Evolutionary conservation across 2,797 vertebrate species (phyloP), one percentile per base, ranked within the genome.

Genomic region (Erethizon dorsatum): DNA sequence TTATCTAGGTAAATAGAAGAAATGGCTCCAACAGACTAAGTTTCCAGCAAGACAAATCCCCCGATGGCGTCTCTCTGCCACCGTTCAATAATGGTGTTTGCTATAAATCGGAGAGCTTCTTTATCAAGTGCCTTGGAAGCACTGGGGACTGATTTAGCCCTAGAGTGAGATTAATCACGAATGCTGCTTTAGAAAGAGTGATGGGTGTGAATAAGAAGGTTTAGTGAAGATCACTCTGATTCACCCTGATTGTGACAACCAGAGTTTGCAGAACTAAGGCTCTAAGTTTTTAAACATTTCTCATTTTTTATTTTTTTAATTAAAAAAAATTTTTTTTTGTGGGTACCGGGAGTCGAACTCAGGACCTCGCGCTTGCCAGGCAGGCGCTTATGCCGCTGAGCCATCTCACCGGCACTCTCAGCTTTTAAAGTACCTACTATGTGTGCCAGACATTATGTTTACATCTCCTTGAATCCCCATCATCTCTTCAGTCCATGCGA

Each of bases 61-160:
- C 91, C 75, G 67, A 2, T 97, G 98, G 83, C 83, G 57, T 95
- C 93, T 89, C 78, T 59, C 90, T 97, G 97, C 97, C 97, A 97
- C 95, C 5, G 85, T 97, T 98, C 98, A 98, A 97, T 98, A 98
- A 97, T 91, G 83, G 79, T 95, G 90, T 97, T 98, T 97, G 94
- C 96, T 97, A 96, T 98, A 97, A 98, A 97, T 98, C 97, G 97
- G 95, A 98, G 96, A 95, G 94, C 96, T 97, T 98, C 98, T 98
- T 97, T 97, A 97, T 98, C 97, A 98, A 98, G 97, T 95, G 92
- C 97, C 57, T 80, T 82, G 79, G 93, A 95, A 97, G 80, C 69
- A 1, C 96, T 95, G 90, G 97, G 97, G 97, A 97, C 96, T 37
- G 69, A 96, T 98, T 97, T 97, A 97, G 85, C 71, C 83, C 95